Base-by-base conservation (phyloP, 2,888 invertebrate genomes). In the Globia sparganii region DNA sequence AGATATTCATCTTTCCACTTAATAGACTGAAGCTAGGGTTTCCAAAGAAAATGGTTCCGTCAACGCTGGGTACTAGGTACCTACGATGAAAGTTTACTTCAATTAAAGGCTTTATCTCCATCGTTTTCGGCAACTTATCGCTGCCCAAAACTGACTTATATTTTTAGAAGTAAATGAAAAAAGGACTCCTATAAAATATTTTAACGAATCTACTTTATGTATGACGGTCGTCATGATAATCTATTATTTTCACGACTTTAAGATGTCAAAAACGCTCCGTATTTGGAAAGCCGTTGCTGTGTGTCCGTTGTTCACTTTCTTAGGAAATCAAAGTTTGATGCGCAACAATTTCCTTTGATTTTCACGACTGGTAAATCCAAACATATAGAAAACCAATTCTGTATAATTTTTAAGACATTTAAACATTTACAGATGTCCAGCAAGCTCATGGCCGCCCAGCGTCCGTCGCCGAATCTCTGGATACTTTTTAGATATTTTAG, bases 81-180 rank as follows among this genome's bases (percentile, higher is more conserved):
- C 18, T 43, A 43, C 43, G 43, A 43, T 43, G 21, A 21, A 21
- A 49, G 2, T 49, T 49, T 49, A 49, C 49, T 21, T 21, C 2
- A 49, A 21, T 21, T 6, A 43, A 15, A 6, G 49, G 21, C 6
- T 49, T 49, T 21, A 21, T 49, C 13, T 18, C 11, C 2, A 31
- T 58, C 5, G 5, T 40, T n/a, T 37, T 64, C 43, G 13, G n/a
- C n/a, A 43, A 46, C 31, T 13, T n/a, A 21, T 21, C 6, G 0
- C 15, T 34, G n/a, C 28, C 28, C 25, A 70, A 28, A 40, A 37
- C 37, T 9, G 37, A 77, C 25, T 34, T 37, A 31, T 9, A 56
- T 64, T 37, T 40, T 25, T 11, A 18, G 18, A 34, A 77, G 21
- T n/a, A n/a, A 68, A 77, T 49, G n/a, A 21, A 49, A n/a, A 66